Percentiles rank a stretch among this genome's conserved stretches.
phyloP scores from a whole-genome alignment of 2,113 vertebrate species.

The Protobothrops flavoviridis region DNA sequence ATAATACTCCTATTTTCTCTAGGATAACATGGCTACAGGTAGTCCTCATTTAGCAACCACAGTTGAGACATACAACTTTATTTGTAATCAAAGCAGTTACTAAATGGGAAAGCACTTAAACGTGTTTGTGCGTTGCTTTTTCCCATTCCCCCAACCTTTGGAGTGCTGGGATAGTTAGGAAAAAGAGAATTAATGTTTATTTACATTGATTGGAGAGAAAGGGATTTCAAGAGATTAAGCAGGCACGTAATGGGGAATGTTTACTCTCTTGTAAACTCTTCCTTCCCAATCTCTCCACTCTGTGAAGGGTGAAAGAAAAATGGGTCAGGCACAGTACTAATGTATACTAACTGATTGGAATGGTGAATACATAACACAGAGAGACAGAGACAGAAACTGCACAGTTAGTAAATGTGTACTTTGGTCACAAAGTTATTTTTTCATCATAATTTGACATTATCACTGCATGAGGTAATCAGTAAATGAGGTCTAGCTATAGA shows the following conservation, averaged over 20 bases:
- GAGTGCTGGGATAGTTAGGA: background rate
- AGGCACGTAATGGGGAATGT: background rate
- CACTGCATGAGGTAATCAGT: background rate
- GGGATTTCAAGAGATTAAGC: background rate
- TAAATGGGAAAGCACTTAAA: background rate
- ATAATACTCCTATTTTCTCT: background rate
- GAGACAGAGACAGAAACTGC: background rate
- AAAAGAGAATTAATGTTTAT: background rate
- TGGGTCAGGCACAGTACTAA: background rate
- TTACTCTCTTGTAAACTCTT: background rate
- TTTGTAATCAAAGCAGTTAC: background rate
- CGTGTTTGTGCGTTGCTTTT: background rate
- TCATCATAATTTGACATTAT: background rate
- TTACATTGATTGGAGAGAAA: background rate
- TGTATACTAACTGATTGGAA: background rate
- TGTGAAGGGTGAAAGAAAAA: background rate
- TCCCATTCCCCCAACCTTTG: background rate
- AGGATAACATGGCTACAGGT: background rate
- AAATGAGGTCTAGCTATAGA: background rate
- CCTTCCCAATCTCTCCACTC: background rate
- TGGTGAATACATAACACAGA: background rate
- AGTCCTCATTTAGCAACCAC: background rate
- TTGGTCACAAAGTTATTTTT: background rate
- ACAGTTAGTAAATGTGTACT: background rate
- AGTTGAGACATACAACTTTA: background rate